phyloP scores from a whole-genome alignment of 2,888 invertebrate genomes.

The Diadegma fenestrale region DNA sequence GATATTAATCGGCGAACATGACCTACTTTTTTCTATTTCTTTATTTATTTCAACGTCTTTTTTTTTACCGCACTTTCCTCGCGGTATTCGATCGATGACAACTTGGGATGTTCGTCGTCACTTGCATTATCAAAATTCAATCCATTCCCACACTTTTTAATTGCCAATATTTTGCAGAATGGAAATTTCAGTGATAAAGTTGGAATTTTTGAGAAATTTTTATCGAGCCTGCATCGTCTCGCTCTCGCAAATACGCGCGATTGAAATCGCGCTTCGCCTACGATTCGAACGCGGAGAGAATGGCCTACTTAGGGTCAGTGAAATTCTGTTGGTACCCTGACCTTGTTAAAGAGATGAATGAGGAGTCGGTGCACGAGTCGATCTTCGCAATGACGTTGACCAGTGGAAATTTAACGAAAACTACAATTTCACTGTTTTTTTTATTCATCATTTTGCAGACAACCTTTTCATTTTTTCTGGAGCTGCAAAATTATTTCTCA shows the following conservation, averaged over 20 bases:
- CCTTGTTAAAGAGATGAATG: constrained; percentile 67
- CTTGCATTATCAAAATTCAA: neutral
- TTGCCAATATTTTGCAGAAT: too few relatives aligned
- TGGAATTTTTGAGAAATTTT: constrained; percentile 20
- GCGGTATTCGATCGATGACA: constrained; percentile 5
- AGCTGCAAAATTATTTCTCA: neutral
- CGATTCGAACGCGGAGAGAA: constrained; percentile 63
- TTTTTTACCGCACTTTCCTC: neutral
- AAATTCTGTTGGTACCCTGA: constrained; percentile 68
- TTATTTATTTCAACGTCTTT: constrained; percentile 35
- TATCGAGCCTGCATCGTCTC: constrained; percentile 26
- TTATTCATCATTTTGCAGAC: neutral
- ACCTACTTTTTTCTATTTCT: constrained; percentile 42
- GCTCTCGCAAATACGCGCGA: constrained; percentile 28
- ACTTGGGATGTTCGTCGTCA: neutral
- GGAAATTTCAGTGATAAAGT: neutral
- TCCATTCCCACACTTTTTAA: neutral
- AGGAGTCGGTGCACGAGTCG: constrained; percentile 41
- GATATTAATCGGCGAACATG: constrained; percentile 31
- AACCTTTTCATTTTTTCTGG: neutral
- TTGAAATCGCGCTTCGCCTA: constrained; percentile 42
- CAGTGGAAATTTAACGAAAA: constrained; percentile 38
- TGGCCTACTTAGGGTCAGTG: constrained; percentile 69
- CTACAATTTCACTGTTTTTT: neutral
- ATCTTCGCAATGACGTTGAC: constrained; percentile 32